Evolutionary conservation across 2,113 vertebrate species (phyloP), one percentile per base, ranked within the genome.

Genomic region (Malurus elegans): DNA sequence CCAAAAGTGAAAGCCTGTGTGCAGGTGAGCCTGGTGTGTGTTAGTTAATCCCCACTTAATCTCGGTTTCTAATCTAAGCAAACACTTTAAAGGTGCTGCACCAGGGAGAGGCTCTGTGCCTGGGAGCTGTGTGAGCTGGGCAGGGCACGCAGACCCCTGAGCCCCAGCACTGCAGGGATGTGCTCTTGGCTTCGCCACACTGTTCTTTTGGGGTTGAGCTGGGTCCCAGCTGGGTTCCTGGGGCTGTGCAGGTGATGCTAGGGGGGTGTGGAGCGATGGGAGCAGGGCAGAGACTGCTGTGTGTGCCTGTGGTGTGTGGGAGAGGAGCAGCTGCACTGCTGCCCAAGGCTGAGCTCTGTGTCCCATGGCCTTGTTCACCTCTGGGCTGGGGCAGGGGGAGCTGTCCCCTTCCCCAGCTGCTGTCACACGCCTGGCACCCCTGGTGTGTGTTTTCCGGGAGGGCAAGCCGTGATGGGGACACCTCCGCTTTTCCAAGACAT

Each of bases 11-110:
- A 95, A 95, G 86, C 51, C 54, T 29, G 6, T 20, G 40, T 47
- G 65, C 61, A 57, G 83, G 80, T 92, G 84, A 86, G 75, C 72
- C 67, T 72, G 65, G 6, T 72, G 61, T 71, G 48, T 65, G 48
- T 67, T 62, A 31, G 56, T 78, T 97, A 95, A 95, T 95, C 80
- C 74, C 34, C 9, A 2, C 10, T 92, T 95, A 93, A 95, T 91
- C 93, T 72, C 36, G 53, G 72, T 61, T 78, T 75, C 78, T 95
- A 91, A 95, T 93, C 89, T 64, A 34, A 93, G 38, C 60, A 61
- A 88, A 47, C n/a, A 5, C 64, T 66, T 65, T 29, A 31, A 78
- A 80, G 48, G 64, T 50, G 3, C 65, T 74, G 73, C 56, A 44
- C 34, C 13, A 0, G 1, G 34, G 60, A 24, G 47, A 29, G 17